Base-by-base conservation (phyloP, 2,888 invertebrate species). In the Clitarchus hookeri region DNA sequence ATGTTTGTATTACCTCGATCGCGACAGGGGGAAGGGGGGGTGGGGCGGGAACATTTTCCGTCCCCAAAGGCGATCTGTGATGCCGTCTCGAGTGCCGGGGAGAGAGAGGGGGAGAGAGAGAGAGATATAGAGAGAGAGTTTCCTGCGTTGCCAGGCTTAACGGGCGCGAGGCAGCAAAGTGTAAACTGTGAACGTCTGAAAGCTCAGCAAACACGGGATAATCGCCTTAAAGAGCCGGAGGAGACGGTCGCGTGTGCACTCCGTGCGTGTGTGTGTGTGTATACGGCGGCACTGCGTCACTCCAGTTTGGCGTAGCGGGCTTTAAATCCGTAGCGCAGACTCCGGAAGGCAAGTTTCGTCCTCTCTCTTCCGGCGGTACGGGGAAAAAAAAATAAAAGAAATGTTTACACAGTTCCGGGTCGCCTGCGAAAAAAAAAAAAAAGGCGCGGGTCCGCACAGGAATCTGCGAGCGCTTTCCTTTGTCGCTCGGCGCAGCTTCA, bases 171-270 rank as follows among this genome's bases (percentile, higher is more conserved):
- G 48, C 48, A 48, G 48, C 48, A 48, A 48, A 48, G 48, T 48
- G 48, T 48, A 48, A 48, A 48, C 65, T 19, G 53, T 12, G 65
- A n/a, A n/a, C 65, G n/a, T 65, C 65, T 65, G 65, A 3, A n/a
- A 65, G 65, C 65, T 65, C 23, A n/a, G n/a, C 65, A 65, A 65
- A 65, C 65, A 65, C 65, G 65, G 65, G 65, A 65, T 65, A 65
- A 65, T 65, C 65, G 65, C 65, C 65, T 65, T 65, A 65, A 65
- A n/a, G 65, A n/a, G 48, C 48, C 48, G 48, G 48, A 48, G 48
- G 65, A 65, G 65, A 65, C 19, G 16, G 48, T 48, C 48, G 48
- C 48, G 16, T 65, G 36, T 36, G 36, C 36, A 36, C 36, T 36
- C 1, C 36, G 53, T 6, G 53, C 6, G 53, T 53, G 53, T 53